These are phyloP conservation scores for Ostrea denselamellosa DNA, from an alignment of 1,140 invertebrate species.

Conservation along the genomic window DNA sequence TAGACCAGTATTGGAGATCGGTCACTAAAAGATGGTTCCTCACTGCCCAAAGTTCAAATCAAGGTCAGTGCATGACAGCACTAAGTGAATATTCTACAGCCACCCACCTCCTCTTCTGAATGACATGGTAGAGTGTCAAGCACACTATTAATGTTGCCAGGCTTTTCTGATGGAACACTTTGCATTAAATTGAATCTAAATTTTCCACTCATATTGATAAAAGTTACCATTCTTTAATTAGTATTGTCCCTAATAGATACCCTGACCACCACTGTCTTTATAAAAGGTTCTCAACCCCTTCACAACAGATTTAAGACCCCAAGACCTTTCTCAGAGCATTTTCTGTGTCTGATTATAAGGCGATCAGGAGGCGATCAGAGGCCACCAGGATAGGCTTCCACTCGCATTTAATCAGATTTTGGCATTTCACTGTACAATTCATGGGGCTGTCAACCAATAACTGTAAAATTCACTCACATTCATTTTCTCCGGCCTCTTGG, in stretches of 20 bases:
- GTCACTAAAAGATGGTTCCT: slow-evolving; percentile 12
- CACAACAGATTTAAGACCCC: not conserved
- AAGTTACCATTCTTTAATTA: too few species aligned
- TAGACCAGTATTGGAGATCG: not conserved
- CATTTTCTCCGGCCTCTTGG: not conserved
- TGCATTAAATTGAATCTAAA: too few species aligned
- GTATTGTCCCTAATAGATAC: not conserved
- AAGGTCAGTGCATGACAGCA: not conserved
- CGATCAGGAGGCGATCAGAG: not conserved
- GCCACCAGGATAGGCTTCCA: not conserved
- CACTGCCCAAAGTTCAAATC: not conserved
- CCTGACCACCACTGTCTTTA: not conserved
- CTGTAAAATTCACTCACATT: slow-evolving; percentile 1
- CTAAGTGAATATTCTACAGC: too few species aligned
- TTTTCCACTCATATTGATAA: too few species aligned
- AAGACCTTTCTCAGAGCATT: not conserved
- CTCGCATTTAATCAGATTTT: slow-evolving; percentile 12
- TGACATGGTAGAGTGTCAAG: too few species aligned
- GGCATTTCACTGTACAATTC: slow-evolving; percentile 16
- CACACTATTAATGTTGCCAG: too few species aligned
- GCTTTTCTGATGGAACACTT: too few species aligned
- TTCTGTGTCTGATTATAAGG: slow-evolving; percentile 6
- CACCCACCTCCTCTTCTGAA: too few species aligned
- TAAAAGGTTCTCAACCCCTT: not conserved
- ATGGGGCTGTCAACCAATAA: not conserved